These are phyloP conservation scores for Ophion slaviceki DNA, from an alignment of 2,888 invertebrate genomes.

Conservation along the genomic window DNA sequence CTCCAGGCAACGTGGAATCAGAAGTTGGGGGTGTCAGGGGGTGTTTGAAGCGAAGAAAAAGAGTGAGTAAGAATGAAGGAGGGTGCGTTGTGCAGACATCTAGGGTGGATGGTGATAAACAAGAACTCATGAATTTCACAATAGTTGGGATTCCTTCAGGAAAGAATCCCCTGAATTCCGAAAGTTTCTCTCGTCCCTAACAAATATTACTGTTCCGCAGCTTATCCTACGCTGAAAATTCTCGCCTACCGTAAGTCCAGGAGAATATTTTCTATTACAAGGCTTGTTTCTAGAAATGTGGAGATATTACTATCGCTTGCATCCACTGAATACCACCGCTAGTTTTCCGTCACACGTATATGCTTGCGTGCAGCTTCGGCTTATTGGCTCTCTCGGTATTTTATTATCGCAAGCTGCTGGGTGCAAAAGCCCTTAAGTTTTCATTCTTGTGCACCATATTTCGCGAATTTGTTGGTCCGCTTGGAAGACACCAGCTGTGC, in stretches of 20 bases:
- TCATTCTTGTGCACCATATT: constrained; percentile 8
- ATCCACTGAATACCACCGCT: not conserved
- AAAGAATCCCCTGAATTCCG: constrained; percentile 24
- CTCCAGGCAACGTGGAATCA: constrained; percentile 8
- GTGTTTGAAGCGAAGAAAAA: not conserved
- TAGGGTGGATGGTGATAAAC: constrained; percentile 16
- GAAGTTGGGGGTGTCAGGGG: not conserved
- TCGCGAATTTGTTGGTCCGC: constrained; percentile 3
- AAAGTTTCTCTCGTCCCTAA: constrained; percentile 13
- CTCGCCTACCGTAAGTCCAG: not conserved
- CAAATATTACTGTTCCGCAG: constrained; percentile 36
- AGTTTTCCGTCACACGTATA: not conserved
- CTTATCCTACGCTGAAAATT: constrained; percentile 41
- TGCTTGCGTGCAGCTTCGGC: not conserved
- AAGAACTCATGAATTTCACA: constrained; percentile 16
- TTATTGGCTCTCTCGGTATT: not conserved
- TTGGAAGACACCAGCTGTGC: not conserved
- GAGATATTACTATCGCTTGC: constrained; percentile 33
- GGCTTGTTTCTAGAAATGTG: constrained; percentile 19
- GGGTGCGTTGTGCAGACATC: not conserved
- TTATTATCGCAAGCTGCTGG: not conserved
- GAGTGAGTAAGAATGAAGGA: not conserved
- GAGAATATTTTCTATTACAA: not conserved
- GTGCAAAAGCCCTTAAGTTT: not conserved
- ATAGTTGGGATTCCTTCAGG: constrained; percentile 31